Conservation (phyloP, 2,797 vertebrate genomes). For the Hapalemur alaotrensis region DNA sequence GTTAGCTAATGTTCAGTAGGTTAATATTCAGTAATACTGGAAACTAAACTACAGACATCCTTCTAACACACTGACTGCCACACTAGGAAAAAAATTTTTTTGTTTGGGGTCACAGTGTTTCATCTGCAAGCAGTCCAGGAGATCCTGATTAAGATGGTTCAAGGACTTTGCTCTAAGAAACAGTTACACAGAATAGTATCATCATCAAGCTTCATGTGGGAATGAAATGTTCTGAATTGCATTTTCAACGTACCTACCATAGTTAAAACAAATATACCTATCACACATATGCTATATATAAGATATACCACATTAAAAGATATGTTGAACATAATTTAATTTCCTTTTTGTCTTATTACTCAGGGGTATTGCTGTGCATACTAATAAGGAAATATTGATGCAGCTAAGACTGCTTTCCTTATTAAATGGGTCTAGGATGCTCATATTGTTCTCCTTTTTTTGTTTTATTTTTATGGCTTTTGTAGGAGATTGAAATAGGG, state of each 20-base stretch:
- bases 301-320: not conserved
- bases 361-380: not conserved
- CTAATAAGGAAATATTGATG: not conserved
- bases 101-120: too few relatives aligned
- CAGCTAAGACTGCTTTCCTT: not conserved
- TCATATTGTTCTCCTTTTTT: not conserved
- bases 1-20: not conserved
- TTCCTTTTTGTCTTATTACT: not conserved
- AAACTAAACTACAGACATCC: not conserved
- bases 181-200: not conserved
- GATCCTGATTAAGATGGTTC: not conserved
- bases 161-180: not conserved
- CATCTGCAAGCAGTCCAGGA: not conserved
- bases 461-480: not conserved
- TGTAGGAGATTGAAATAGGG: constrained; percentile 5
- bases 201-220: not conserved
- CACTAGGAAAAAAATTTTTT: too few relatives aligned
- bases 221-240: constrained; percentile 12
- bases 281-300: not conserved
- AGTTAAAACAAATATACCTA: not conserved
- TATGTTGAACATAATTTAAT: not conserved
- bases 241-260: not conserved
- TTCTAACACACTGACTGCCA: not conserved
- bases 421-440: not conserved
- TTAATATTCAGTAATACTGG: not conserved